Evolutionary conservation across 1,140 invertebrate species (phyloP).

Genomic region (Trachymyrmex cornetzi): DNA sequence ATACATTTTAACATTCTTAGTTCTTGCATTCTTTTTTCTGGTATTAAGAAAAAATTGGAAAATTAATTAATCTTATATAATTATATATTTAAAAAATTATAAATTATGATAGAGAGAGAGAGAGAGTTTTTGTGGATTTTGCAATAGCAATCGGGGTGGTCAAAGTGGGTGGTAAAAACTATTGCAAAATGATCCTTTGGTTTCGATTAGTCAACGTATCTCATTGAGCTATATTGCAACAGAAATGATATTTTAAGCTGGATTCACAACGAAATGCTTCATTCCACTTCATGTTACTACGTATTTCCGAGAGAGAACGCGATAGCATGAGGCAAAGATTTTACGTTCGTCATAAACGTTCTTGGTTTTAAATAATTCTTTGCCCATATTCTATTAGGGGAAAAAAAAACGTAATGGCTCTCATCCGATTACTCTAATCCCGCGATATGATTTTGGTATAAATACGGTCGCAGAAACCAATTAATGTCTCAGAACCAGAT

Average conservation of each 20-base stretch:
- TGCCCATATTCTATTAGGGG: neutral
- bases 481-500: slow-evolving; percentile 1
- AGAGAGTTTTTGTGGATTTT: neutral
- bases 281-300: neutral
- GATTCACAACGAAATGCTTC: slow-evolving; percentile 26
- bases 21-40: neutral
- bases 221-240: slow-evolving; percentile 30
- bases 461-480: neutral
- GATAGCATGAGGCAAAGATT: slow-evolving; percentile 7
- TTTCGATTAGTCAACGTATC: slow-evolving; percentile 38
- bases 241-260: slow-evolving; percentile 30
- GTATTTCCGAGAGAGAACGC: neutral
- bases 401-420: neutral
- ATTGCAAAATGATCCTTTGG: slow-evolving; percentile 43
- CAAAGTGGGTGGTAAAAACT: slow-evolving; percentile 31
- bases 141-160: slow-evolving; percentile 13
- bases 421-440: slow-evolving; percentile 58
- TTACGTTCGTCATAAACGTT: slow-evolving; percentile 49
- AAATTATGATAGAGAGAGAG: neutral
- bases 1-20: neutral
- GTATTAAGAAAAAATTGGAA: neutral
- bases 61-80: neutral
- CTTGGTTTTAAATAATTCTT: slow-evolving; percentile 3
- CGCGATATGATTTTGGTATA: slow-evolving; percentile 27
- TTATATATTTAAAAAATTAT: too few relatives aligned